Base-by-base conservation (phyloP, 2,113 vertebrate species). In the Gadus macrocephalus region DNA sequence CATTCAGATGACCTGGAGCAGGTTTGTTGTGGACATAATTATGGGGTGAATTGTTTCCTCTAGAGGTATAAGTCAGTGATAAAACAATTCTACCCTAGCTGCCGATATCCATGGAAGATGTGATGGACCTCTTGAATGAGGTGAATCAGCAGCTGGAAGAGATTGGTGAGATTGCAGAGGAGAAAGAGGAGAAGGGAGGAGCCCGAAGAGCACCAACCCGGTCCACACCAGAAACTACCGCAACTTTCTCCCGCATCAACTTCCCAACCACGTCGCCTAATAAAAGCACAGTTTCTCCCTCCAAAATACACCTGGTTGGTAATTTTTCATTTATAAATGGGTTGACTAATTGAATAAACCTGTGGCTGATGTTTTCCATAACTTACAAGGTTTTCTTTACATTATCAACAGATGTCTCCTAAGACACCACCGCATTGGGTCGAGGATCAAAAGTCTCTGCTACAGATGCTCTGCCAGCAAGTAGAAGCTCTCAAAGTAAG, bases 401-500 rank as follows among this genome's bases (percentile, higher is more conserved):
- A 8, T n/a, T 62, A 1, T 76, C n/a, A 20, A 20, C 68, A 99
- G 96, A 94, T 95, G 89, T 95, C 96, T 82, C 94, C 95, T 0
- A 98, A 94, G 89, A 95, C 92, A 0, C 94, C 95, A 28, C 96
- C 97, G 84, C 94, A 92, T 60, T 99, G 97, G 97, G 94, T 93
- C 67, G 96, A 99, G 86, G 96, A 98, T 88, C 96, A 98, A 76
- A 98, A 94, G 89, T 92, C 83, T 76, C 84, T 99, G 62, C 87
- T 99, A 71, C 94, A 98, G 76, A 95, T 94, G 91, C 92, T 99
- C 55, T 98, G 95, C 87, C 94, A 98, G 77, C 94, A 98, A 89
- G 93, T 99, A 66, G 95, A 99, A 83, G 94, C 95, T 20, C 93
- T 99, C 75, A 98, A 96, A 95, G 97, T 98, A 56, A 86, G 87